Evolutionary conservation across 2,888 invertebrate species (phyloP).

Genomic region (Pandemis heparana): DNA sequence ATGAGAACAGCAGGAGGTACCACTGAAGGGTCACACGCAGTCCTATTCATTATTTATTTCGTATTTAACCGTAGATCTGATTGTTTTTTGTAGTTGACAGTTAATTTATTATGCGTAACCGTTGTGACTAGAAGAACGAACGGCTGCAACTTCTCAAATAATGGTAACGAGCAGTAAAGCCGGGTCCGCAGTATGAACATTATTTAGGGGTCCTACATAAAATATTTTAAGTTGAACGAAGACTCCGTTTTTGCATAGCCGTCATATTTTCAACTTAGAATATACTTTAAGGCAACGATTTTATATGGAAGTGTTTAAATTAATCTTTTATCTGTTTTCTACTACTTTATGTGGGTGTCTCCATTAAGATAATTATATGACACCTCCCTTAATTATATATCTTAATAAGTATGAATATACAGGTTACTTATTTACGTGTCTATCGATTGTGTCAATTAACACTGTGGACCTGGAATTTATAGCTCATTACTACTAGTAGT

Average conservation of each 20-base stretch:
- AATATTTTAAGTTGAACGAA: too few species aligned
- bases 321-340: too few species aligned
- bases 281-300: too few species aligned
- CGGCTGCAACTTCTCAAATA: neutral
- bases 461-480: neutral
- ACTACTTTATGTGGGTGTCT: too few species aligned
- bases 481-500: constrained; percentile 2
- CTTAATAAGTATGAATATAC: too few species aligned
- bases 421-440: neutral
- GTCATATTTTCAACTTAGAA: too few species aligned
- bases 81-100: constrained; percentile 65
- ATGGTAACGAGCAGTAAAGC: neutral
- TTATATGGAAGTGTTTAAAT: too few species aligned
- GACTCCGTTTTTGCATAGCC: too few species aligned
- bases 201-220: too few species aligned
- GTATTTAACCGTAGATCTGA: constrained; percentile 74
- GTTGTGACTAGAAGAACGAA: constrained; percentile 4
- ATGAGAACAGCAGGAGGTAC: constrained; percentile 61
- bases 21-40: constrained; percentile 52
- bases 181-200: neutral
- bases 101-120: constrained; percentile 45
- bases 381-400: too few species aligned
- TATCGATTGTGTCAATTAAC: neutral
- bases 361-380: too few species aligned
- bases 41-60: constrained; percentile 62